phyloP scores from a whole-genome alignment of 2,888 invertebrate genomes.

The Ochropacha duplaris region DNA sequence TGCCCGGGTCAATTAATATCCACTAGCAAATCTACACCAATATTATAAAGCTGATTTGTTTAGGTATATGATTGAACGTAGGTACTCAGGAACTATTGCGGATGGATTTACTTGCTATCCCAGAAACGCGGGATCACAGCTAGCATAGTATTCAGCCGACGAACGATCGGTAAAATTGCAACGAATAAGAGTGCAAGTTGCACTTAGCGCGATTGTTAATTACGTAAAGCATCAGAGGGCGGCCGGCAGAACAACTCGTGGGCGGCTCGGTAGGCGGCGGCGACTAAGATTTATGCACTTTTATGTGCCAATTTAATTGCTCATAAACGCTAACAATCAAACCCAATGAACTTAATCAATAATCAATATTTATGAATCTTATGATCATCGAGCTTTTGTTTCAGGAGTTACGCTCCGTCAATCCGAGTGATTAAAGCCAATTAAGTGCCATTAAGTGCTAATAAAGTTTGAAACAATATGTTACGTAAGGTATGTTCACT shows the following conservation, averaged over 20 bases:
- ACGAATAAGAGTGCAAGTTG: conserved; percentile 26
- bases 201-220: conserved; percentile 42
- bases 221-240: conserved; percentile 45
- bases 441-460: conserved; percentile 1
- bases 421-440: conserved; percentile 4
- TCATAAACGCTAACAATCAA: conserved; percentile 33
- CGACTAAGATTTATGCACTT: conserved; percentile 51
- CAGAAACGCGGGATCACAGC: no score
- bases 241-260: conserved; percentile 37
- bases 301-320: conserved; percentile 43
- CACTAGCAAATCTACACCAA: neutral
- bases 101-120: no score
- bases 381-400: conserved; percentile 23
- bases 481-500: conserved; percentile 49
- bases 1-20: neutral
- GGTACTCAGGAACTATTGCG: no score
- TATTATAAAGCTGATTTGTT: no score
- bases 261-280: conserved; percentile 49
- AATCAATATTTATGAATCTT: conserved; percentile 21
- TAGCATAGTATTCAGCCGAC: no score
- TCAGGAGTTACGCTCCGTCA: conserved; percentile 6
- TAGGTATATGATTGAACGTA: no score
- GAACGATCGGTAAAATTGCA: conserved; percentile 11
- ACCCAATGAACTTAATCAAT: conserved; percentile 17
- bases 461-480: neutral